These are phyloP conservation scores for Mimas tiliae DNA, from an alignment of 2,888 invertebrate species.

Conservation along the genomic window DNA sequence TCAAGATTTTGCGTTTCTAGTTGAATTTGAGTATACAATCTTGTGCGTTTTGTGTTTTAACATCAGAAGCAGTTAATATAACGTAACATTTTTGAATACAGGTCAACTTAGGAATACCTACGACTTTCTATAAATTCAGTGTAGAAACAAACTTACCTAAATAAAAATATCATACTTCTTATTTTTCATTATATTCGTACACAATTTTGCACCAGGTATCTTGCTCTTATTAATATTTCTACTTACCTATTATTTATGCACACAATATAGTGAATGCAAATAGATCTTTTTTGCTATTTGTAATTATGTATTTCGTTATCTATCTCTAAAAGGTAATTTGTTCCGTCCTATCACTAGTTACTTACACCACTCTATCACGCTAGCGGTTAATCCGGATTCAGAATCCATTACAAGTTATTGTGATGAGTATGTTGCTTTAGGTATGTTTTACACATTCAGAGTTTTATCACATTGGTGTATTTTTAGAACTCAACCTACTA, in stretches of 20 bases:
- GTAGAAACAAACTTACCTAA: conserved; percentile 33
- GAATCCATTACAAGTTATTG: conserved; percentile 64
- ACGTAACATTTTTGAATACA: conserved; percentile 34
- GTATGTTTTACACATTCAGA: conserved; percentile 71
- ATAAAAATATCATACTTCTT: conserved; percentile 15
- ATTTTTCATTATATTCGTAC: conserved; percentile 16
- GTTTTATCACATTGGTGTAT: conserved; percentile 80
- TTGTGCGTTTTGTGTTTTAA: conserved; percentile 12
- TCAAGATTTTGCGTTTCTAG: conserved; percentile 46
- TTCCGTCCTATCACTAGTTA: conserved; percentile 41
- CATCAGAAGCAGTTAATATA: conserved; percentile 27
- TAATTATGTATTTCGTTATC: conserved; percentile 41
- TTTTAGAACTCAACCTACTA: conserved; percentile 75
- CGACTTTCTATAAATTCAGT: conserved; percentile 51
- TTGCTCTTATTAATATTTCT: not conserved
- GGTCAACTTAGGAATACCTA: conserved; percentile 46
- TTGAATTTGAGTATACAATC: conserved; percentile 19
- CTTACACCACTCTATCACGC: conserved; percentile 42
- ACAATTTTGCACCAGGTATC: conserved; percentile 5
- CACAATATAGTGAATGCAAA: conserved; percentile 18
- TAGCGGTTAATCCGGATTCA: conserved; percentile 71
- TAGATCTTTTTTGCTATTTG: conserved; percentile 33
- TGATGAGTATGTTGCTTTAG: conserved; percentile 71
- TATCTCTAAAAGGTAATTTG: conserved; percentile 36
- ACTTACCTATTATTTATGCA: not conserved